A percentile compares a stretch with the other conserved stretches of the same genome.
phyloP scores from a whole-genome alignment of 2,888 invertebrate species.

The Tipula vernalis region DNA sequence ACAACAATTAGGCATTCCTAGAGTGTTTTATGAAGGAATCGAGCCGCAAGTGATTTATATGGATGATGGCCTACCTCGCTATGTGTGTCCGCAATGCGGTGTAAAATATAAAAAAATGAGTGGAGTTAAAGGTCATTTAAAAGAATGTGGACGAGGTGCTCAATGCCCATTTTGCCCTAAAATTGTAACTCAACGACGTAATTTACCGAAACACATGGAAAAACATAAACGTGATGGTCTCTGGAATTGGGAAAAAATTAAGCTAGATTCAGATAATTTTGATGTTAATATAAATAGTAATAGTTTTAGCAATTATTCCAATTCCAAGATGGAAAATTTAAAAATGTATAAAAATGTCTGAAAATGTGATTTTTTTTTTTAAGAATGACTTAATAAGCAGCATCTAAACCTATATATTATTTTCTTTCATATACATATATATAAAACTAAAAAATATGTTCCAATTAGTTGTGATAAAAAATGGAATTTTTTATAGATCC shows the following conservation, averaged over 20 bases:
- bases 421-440: not conserved
- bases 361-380: not conserved
- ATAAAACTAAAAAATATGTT: not conserved
- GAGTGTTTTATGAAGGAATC: not conserved
- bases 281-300: not conserved
- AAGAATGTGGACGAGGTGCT: conserved; percentile 23
- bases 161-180: conserved; percentile 23
- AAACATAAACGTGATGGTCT: conserved; percentile 16
- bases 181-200: conserved; percentile 23
- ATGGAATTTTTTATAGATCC: not conserved
- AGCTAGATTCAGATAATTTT: not conserved
- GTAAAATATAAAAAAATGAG: conserved; percentile 24
- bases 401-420: not conserved
- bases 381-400: not conserved
- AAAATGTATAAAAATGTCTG: not conserved
- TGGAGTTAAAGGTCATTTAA: conserved; percentile 21
- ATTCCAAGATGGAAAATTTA: not conserved
- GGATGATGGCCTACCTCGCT: conserved; percentile 22
- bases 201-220: conserved; percentile 23
- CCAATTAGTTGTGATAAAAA: not conserved
- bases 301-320: not conserved
- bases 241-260: not conserved
- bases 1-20: not conserved
- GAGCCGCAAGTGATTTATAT: conserved; percentile 20
- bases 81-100: conserved; percentile 22